A percentile compares a stretch with the other conserved stretches of the same genome.
Evolutionary conservation across 1,140 invertebrate species (phyloP).

Genomic region (Potamilus streckersoni): DNA sequence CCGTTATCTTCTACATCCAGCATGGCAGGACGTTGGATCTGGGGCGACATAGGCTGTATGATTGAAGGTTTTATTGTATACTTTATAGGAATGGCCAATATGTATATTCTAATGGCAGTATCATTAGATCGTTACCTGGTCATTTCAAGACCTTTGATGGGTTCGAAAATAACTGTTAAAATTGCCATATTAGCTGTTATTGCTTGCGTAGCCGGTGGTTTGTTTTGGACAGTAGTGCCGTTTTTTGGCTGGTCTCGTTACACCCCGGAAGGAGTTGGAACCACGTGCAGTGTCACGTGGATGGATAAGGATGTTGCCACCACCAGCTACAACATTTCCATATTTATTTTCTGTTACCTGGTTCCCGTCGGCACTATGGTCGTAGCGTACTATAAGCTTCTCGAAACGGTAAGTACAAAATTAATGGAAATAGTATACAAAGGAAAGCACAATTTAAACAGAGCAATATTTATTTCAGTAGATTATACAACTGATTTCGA

Average conservation of each 20-base stretch:
- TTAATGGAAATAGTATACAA: too few species aligned
- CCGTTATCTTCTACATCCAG: slow-evolving; percentile 31
- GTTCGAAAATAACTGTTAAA: slow-evolving; percentile 41
- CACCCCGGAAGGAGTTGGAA: slow-evolving; percentile 39
- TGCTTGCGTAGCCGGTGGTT: slow-evolving; percentile 30
- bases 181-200: slow-evolving; percentile 27
- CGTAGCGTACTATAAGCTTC: slow-evolving; percentile 45
- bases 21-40: slow-evolving; percentile 36
- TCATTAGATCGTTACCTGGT: slow-evolving; percentile 53
- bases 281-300: slow-evolving; percentile 51
- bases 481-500: too few species aligned
- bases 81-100: slow-evolving; percentile 43
- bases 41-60: slow-evolving; percentile 36
- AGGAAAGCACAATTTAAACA: too few species aligned
- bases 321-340: slow-evolving; percentile 40
- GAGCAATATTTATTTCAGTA: too few species aligned
- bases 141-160: slow-evolving; percentile 48
- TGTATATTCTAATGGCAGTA: slow-evolving; percentile 50
- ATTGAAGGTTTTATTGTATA: slow-evolving; percentile 50
- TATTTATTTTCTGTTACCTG: slow-evolving; percentile 47
- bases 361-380: slow-evolving; percentile 45
- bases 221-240: slow-evolving; percentile 44
- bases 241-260: slow-evolving; percentile 52
- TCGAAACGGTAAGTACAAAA: slow-evolving; percentile 46
- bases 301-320: slow-evolving; percentile 27